Evolutionary conservation across 2,888 invertebrate species (phyloP), one percentile per base, ranked within the genome.

Genomic region (Drosophila koepferae): DNA sequence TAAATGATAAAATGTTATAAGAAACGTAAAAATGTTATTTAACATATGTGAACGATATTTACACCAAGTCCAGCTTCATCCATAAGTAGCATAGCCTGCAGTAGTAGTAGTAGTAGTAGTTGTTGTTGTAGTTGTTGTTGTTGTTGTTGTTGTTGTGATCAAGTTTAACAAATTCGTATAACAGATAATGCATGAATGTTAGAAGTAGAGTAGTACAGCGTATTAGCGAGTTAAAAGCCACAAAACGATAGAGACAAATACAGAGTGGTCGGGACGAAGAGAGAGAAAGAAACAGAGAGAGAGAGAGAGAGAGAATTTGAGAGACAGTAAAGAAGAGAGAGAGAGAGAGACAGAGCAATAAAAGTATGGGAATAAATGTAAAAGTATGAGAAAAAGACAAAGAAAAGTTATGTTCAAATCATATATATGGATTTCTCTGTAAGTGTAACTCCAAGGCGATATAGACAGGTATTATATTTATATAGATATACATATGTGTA

Each of bases 1-100:
- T 41, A 53, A 55, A 61, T 58, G 16, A 58, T 34, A 34, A 58
- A 43, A 56, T 40, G 53, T 64, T 67, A 59, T 12, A 31, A 46
- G 48, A 63, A 81, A 69, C 61, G 28, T 10, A 77, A 69, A 68
- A 69, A 81, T 63, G 55, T 60, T 69, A 69, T 64, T 73, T 44
- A 79, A 74, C 73, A 80, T 71, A 76, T 77, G 76, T 90, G 90
- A 91, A 90, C 93, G 91, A 96, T 97, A 97, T 96, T 97, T 97
- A 97, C 97, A 96, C 96, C 96, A 94, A 96, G 95, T 95, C 97
- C 96, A 94, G 96, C 96, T 95, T 96, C 96, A 95, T 97, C 97
- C 97, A 97, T 97, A 93, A 97, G 96, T 95, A 96, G 97, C 97
- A 97, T 96, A 94, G 97, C 97, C 97, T 97, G 95, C 94, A 75